Conservation (phyloP, 1,140 invertebrate species). For the Mesaphorura yosii region DNA sequence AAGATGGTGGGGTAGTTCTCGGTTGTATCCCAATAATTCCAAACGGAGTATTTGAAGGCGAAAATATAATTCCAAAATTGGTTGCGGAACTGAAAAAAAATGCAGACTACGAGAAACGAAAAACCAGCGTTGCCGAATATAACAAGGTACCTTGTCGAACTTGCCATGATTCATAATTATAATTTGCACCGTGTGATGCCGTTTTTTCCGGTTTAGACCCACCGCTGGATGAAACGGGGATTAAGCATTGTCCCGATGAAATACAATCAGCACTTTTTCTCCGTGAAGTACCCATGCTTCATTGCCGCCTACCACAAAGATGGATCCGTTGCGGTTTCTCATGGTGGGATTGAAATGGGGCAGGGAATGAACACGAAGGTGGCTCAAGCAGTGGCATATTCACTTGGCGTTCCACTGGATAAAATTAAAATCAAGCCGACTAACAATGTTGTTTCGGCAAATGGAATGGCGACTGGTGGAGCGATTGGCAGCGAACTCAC, state of each 20-base stretch:
- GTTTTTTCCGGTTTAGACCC: slow-evolving; percentile 32
- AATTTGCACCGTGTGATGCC: neutral
- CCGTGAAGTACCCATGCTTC: slow-evolving; percentile 35
- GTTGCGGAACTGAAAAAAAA: slow-evolving; percentile 8
- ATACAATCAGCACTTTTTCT: slow-evolving; percentile 36
- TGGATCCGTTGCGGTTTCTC: slow-evolving; percentile 48
- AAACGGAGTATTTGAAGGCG: slow-evolving; percentile 37
- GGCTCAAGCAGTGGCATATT: slow-evolving; percentile 62
- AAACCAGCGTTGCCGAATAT: slow-evolving; percentile 27
- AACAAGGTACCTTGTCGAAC: slow-evolving; percentile 52
- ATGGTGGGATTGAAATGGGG: slow-evolving; percentile 47
- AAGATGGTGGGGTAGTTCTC: slow-evolving; percentile 9
- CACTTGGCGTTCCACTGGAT: slow-evolving; percentile 56
- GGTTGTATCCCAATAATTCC: slow-evolving; percentile 3
- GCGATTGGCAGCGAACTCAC: slow-evolving; percentile 57
- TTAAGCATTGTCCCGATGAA: slow-evolving; percentile 39
- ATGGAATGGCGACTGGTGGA: slow-evolving; percentile 52
- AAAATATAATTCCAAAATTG: slow-evolving; percentile 28
- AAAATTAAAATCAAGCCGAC: slow-evolving; percentile 55
- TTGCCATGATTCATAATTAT: slow-evolving; percentile 44
- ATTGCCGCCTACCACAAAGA: slow-evolving; percentile 49
- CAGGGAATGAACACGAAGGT: slow-evolving; percentile 68
- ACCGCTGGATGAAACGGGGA: slow-evolving; percentile 46
- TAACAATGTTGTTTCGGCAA: slow-evolving; percentile 49
- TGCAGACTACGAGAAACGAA: slow-evolving; percentile 19